Evolutionary conservation across 2,797 vertebrate genomes (phyloP).

Genomic region (Galagoides demidoff): DNA sequence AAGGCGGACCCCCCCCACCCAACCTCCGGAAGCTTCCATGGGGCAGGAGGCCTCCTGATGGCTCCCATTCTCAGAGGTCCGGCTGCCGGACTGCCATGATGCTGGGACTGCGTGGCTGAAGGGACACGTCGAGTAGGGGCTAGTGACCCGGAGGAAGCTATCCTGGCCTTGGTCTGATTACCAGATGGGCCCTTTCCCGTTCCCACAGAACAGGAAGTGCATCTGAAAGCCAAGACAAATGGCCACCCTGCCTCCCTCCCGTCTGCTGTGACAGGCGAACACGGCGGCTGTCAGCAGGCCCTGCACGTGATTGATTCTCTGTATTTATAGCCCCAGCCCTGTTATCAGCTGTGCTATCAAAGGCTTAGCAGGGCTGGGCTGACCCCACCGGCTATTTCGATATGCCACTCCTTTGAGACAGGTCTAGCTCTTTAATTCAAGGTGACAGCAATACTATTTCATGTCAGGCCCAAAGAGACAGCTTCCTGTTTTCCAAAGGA

Average conservation of each 20-base stretch:
- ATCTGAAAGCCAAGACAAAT: constrained; percentile 84
- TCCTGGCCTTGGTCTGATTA: constrained; percentile 82
- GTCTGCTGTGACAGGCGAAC: constrained; percentile 82
- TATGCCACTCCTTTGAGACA: constrained; percentile 7
- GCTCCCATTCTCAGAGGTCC: not conserved
- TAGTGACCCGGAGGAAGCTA: constrained; percentile 78
- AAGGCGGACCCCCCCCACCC: not conserved
- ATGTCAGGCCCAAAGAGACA: constrained; percentile 75
- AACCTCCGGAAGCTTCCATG: not conserved
- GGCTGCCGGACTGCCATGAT: not conserved
- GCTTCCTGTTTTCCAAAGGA: constrained; percentile 82
- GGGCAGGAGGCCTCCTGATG: not conserved
- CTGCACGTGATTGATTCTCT: constrained; percentile 75
- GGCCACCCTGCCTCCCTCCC: constrained; percentile 83
- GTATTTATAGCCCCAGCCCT: constrained; percentile 70
- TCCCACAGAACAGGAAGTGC: constrained; percentile 83
- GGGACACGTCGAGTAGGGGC: constrained; percentile 38
- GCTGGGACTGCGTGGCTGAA: constrained; percentile 5
- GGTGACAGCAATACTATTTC: constrained; percentile 82
- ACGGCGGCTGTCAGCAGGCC: constrained; percentile 70
- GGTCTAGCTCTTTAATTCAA: constrained; percentile 72
- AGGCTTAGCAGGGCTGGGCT: constrained; percentile 56
- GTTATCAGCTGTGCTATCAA: constrained; percentile 75
- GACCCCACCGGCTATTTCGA: constrained; percentile 74
- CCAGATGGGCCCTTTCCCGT: constrained; percentile 85